Percentiles rank a stretch among this genome's conserved stretches.
phyloP scores from a whole-genome alignment of 2,888 invertebrate genomes.

The Tipula unca region DNA sequence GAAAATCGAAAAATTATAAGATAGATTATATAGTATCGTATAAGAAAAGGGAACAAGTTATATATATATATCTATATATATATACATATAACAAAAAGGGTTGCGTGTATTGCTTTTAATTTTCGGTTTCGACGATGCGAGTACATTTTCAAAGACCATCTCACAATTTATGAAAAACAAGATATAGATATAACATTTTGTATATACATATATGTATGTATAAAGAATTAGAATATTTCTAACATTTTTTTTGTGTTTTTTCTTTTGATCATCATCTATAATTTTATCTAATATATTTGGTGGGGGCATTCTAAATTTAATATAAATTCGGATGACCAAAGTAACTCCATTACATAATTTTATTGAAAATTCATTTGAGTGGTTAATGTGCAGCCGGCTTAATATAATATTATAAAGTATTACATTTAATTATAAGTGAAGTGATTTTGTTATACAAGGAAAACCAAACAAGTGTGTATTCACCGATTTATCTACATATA shows the following conservation, averaged over 20 bases:
- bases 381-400: background rate
- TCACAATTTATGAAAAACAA: background rate
- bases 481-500: background rate
- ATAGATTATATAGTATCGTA: background rate
- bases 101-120: slow-evolving; percentile 14
- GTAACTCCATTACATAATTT: background rate
- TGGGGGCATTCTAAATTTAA: background rate
- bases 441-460: background rate
- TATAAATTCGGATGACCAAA: slow-evolving; percentile 14
- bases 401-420: background rate
- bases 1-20: background rate
- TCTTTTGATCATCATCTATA: background rate
- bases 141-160: background rate
- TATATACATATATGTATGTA: background rate
- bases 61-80: background rate
- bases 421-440: background rate
- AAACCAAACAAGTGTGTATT: background rate
- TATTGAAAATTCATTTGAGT: background rate
- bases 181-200: background rate
- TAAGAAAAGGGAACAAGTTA: background rate
- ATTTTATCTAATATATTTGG: background rate
- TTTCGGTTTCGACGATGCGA: background rate
- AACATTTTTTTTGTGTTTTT: background rate
- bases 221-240: background rate
- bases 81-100: background rate